Evolutionary conservation across 2,797 vertebrate genomes (phyloP), one percentile per base, ranked within the genome.

Genomic region (Neostethus bicornis): DNA sequence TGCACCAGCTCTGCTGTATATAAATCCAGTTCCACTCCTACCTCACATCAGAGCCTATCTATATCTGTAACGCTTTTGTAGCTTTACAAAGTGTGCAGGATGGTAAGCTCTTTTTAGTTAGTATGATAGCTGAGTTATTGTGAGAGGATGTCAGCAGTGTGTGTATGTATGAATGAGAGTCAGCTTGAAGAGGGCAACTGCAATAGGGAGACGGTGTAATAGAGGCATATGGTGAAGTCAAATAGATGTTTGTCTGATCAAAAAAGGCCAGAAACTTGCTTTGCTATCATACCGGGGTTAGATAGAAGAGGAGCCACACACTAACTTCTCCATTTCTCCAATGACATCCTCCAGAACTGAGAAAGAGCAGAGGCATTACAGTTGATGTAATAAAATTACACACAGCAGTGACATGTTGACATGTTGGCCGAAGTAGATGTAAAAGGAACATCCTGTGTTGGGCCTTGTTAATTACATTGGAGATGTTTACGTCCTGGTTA

Each of bases 401-500:
- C 45, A 68, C 71, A 16, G 66, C 54, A 28, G 50, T 70, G 70
- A 80, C 77, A 82, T 74, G 76, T 75, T 79, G 75, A 73, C 71
- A 66, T 72, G 66, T 51, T 26, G 43, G 65, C 51, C 47, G 51
- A 52, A 67, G 68, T 57, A 56, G 55, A 60, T 21, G 44, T 54
- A 68, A 59, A 70, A 79, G 54, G 72, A 59, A 73, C 75, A 80
- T 84, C 84, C 79, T 81, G 85, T 56, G 70, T 73, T 64, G 61
- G 60, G 60, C 56, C 63, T 58, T 4, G 47, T 53, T 87, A 85
- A 85, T 86, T 78, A 54, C 77, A 85, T 81, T 79, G 73, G 75
- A 82, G 79, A 85, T 82, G 81, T 82, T 81, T 85, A 75, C 61
- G 57, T 84, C 76, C 66, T 63, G 56, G 77, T 62, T 80, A 84